Conservation (phyloP, 2,888 invertebrate genomes). For the Lithophane semibrunnea region DNA sequence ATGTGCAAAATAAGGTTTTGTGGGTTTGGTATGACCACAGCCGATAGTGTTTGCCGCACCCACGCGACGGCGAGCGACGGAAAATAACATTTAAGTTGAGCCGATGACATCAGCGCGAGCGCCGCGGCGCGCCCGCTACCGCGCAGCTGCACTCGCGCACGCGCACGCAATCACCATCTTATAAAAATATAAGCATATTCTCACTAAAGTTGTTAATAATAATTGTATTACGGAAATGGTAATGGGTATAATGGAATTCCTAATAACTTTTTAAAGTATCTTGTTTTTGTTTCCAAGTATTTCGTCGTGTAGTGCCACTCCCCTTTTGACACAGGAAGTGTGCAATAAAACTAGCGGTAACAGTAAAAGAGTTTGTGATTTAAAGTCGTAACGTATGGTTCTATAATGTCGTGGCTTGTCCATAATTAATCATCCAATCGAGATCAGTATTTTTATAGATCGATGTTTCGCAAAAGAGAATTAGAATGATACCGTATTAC, state of each 20-base stretch:
- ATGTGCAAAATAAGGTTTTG: conserved; percentile 62
- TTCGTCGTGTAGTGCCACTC: conserved; percentile 43
- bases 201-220: conserved; percentile 49
- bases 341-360: conserved; percentile 47
- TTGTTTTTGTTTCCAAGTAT: conserved; percentile 37
- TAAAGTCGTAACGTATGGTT: conserved; percentile 29
- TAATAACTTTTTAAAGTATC: conserved; percentile 17
- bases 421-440: not conserved
- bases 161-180: conserved; percentile 73
- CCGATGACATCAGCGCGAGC: conserved; percentile 88
- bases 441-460: not conserved
- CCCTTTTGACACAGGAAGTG: conserved; percentile 47
- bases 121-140: conserved; percentile 83
- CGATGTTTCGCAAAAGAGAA: not conserved
- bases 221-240: conserved; percentile 45
- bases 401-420: not conserved
- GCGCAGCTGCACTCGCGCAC: conserved; percentile 74
- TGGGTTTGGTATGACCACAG: conserved; percentile 76
- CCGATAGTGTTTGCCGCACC: conserved; percentile 82
- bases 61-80: conserved; percentile 84
- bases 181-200: conserved; percentile 60
- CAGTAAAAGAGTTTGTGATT: conserved; percentile 28
- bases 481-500: conserved; percentile 1
- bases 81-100: conserved; percentile 88
- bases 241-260: conserved; percentile 24